Base-by-base conservation (phyloP, 2,797 vertebrate genomes). In the Chromobotia macracanthus region DNA sequence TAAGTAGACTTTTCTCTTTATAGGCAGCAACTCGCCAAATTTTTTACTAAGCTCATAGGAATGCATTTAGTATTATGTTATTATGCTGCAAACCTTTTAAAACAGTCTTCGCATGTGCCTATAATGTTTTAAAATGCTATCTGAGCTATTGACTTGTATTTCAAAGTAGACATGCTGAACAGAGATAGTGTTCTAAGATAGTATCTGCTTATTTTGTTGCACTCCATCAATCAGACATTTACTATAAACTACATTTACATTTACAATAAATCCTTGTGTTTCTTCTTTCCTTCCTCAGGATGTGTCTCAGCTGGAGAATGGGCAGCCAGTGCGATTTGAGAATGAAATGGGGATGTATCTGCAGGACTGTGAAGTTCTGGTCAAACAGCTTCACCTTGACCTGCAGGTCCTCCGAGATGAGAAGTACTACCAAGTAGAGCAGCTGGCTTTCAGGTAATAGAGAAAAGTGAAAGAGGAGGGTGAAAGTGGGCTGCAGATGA, bases 361-460 rank as follows among this genome's bases (percentile, higher is more conserved):
- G 86, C 96, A 96, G 84, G 97, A 99, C 88, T 97, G 96, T 0
- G 97, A 99, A 86, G 89, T 89, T 81, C 94, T 99, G 58, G 84
- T 98, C 87, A 88, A 90, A 72, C 96, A 97, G 60, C 92, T 98
- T 2, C 94, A 96, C 86, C 93, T 92, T 88, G 97, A 99, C 77
- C 92, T 97, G n/a, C 94, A 96, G 87, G 94, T 97, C 85, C 95
- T 99, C 0, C 87, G 94, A 68, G 95, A 98, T 7, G 95, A 98
- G 87, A 96, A 94, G 19, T 99, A 98, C 87, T 99, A 97, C 90
- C 96, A 99, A 90, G 94, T 99, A 86, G 98, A 99, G 83, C 96
- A 98, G 89, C 92, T 99, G 86, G 95, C 88, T 23, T 96, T 98
- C 93, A 97, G 97, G 97, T 99, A 90, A 92, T 93, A 48, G 11